Evolutionary conservation across 2,888 invertebrate species (phyloP).

Genomic region (Agapetus fuscipes): DNA sequence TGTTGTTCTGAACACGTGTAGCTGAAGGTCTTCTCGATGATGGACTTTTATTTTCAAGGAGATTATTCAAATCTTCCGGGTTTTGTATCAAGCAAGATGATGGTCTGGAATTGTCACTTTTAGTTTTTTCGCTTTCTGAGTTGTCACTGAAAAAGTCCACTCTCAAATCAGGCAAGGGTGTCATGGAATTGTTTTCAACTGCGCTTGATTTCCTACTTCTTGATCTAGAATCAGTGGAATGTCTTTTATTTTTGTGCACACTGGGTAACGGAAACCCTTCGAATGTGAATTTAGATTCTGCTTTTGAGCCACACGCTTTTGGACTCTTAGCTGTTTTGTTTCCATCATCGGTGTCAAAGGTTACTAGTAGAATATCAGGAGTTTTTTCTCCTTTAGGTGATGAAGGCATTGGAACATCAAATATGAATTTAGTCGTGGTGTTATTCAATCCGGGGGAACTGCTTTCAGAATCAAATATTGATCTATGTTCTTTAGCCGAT

Average conservation of each 20-base stretch:
- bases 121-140: conserved; percentile 5
- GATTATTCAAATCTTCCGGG: conserved; percentile 29
- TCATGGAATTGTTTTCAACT: conserved; percentile 33
- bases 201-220: conserved; percentile 19
- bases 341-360: conserved; percentile 36
- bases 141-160: conserved; percentile 51
- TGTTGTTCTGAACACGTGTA: conserved; percentile 9
- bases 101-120: conserved; percentile 9
- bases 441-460: conserved; percentile 34
- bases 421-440: conserved; percentile 33
- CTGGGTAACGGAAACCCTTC: conserved; percentile 25
- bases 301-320: conserved; percentile 39
- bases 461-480: conserved; percentile 15
- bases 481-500: conserved; percentile 37
- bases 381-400: conserved; percentile 24
- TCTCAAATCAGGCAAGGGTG: conserved; percentile 51
- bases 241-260: conserved; percentile 11
- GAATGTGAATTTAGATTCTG: conserved; percentile 51
- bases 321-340: conserved; percentile 33
- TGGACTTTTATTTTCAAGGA: conserved; percentile 22
- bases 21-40: conserved; percentile 14
- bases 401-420: conserved; percentile 40
- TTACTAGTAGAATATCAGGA: conserved; percentile 23
- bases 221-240: conserved; percentile 22
- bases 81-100: conserved; percentile 15